These are phyloP conservation scores for Alethe castanea DNA, from an alignment of 2,113 vertebrate species.

Conservation along the genomic window DNA sequence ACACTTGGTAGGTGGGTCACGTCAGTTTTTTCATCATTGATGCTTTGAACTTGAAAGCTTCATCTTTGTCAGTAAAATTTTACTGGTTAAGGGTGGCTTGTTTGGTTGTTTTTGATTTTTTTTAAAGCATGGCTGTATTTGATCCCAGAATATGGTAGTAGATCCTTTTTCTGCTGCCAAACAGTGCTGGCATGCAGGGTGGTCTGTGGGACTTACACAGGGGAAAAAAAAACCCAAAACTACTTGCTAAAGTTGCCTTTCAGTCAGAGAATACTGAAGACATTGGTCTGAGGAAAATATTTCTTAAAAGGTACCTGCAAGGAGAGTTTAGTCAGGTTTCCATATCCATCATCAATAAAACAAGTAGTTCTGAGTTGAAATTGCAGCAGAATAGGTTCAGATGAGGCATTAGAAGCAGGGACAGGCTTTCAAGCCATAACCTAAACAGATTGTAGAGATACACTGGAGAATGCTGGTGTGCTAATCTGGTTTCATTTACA, in stretches of 20 bases:
- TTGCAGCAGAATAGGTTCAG: not conserved
- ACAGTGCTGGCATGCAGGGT: not conserved
- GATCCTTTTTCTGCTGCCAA: not conserved
- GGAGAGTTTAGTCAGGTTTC: not conserved
- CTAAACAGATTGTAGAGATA: not conserved
- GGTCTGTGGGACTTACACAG: not conserved
- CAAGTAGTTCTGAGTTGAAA: not conserved
- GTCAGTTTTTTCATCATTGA: not conserved
- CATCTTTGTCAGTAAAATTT: not conserved
- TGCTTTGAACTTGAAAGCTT: constrained; percentile 9
- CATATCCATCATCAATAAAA: not conserved
- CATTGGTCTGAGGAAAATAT: not conserved
- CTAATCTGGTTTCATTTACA: constrained; percentile 1
- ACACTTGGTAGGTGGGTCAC: not conserved
- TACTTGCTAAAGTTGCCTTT: not conserved
- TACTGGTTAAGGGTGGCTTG: not conserved
- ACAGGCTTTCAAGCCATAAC: not conserved
- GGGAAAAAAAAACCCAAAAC: no score
- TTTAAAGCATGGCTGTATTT: not conserved
- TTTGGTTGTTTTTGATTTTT: not conserved
- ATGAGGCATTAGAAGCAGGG: not conserved
- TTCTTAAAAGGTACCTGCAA: not conserved
- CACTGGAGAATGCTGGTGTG: not conserved
- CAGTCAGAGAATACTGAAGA: not conserved
- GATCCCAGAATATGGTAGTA: not conserved